Conservation (phyloP, 2,797 vertebrate genomes). For the Myotis planiceps region DNA sequence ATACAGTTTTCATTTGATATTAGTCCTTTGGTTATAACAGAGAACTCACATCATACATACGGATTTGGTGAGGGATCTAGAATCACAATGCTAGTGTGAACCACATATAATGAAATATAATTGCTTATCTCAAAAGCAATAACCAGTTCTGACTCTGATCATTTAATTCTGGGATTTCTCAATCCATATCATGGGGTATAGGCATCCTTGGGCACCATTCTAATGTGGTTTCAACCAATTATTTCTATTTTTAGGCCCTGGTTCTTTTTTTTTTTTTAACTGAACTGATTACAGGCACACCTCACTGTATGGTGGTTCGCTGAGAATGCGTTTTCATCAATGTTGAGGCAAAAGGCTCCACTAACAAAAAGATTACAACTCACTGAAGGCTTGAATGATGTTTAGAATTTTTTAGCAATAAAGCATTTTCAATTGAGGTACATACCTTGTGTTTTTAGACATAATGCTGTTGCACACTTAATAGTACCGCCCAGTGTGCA, state of each 20-base stretch:
- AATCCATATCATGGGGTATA: background rate
- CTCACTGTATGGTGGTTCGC: background rate
- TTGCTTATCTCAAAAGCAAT: background rate
- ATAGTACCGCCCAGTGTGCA: background rate
- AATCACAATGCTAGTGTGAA: background rate
- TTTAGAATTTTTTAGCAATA: background rate
- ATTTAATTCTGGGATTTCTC: background rate
- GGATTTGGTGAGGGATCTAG: background rate
- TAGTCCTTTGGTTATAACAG: background rate
- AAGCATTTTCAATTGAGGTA: background rate
- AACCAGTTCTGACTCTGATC: background rate
- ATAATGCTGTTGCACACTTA: background rate
- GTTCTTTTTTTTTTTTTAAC: background rate
- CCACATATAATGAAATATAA: background rate
- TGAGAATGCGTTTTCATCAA: background rate
- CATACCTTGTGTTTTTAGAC: background rate
- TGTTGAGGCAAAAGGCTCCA: background rate
- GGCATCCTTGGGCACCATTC: background rate
- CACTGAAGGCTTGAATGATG: background rate
- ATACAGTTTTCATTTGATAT: background rate
- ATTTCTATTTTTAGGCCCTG: conserved; percentile 38
- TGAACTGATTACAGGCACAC: background rate
- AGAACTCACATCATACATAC: background rate
- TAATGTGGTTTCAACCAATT: conserved; percentile 48
- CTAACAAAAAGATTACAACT: background rate